These are phyloP conservation scores for Andrena trimmerana DNA, from an alignment of 2,888 invertebrate species.

Conservation along the genomic window DNA sequence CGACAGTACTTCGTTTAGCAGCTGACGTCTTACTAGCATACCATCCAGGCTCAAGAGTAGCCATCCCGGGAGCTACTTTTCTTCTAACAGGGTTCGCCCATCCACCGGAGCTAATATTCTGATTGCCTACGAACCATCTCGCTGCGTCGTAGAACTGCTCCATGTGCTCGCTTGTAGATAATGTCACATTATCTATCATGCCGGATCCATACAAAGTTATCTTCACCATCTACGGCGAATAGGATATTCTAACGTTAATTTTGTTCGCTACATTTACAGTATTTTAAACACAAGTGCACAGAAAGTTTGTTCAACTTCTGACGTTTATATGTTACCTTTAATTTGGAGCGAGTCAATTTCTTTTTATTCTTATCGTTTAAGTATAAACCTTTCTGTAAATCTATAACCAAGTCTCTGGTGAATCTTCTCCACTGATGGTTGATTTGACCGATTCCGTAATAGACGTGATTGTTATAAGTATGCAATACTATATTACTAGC, in stretches of 20 bases:
- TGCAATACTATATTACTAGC: constrained; percentile 91
- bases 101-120: constrained; percentile 94
- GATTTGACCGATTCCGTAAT: constrained; percentile 92
- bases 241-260: background rate
- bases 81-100: constrained; percentile 96
- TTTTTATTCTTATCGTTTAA: constrained; percentile 89
- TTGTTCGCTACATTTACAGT: no score
- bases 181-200: constrained; percentile 91
- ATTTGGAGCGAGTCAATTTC: constrained; percentile 90
- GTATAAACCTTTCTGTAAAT: constrained; percentile 95
- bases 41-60: constrained; percentile 95
- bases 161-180: constrained; percentile 94
- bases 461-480: constrained; percentile 91
- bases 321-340: constrained; percentile 86
- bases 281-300: background rate
- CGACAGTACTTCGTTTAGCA: background rate
- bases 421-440: constrained; percentile 91
- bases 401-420: constrained; percentile 95
- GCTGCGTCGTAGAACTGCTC: constrained; percentile 97
- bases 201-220: constrained; percentile 91
- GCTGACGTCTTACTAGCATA: constrained; percentile 74
- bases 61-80: constrained; percentile 90
- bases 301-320: background rate
- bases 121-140: constrained; percentile 95
- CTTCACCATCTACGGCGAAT: constrained; percentile 86